A percentile compares a stretch with the other conserved stretches of the same genome.
Evolutionary conservation across 2,797 vertebrate species (phyloP).

Genomic region (Neostethus bicornis): DNA sequence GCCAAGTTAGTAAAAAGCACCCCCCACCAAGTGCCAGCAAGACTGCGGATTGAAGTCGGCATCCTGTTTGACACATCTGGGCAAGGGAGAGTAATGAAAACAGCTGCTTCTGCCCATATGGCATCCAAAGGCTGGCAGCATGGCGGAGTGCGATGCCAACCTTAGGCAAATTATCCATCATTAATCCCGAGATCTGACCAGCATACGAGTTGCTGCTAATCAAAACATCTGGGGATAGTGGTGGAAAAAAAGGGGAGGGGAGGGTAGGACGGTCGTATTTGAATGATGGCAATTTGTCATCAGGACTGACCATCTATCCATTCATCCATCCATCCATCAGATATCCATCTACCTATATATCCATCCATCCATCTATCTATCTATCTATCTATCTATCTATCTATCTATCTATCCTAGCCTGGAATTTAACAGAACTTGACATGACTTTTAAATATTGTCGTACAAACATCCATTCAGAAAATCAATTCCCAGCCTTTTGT

Average conservation of each 20-base stretch:
- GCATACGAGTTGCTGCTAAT: conserved; percentile 94
- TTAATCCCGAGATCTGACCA: conserved; percentile 99
- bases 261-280: conserved; percentile 58
- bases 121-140: conserved; percentile 93
- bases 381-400: conserved; percentile 4
- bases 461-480: conserved; percentile 86
- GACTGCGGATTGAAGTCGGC: conserved; percentile 87
- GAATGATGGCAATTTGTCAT: conserved; percentile 73
- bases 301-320: conserved; percentile 36
- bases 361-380: conserved; percentile 21
- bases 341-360: conserved; percentile 18
- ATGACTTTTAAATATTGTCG: conserved; percentile 89
- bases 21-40: conserved; percentile 91
- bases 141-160: conserved; percentile 88
- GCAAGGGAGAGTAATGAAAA: conserved; percentile 99
- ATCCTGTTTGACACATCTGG: conserved; percentile 99
- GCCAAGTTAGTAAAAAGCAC: conserved; percentile 91
- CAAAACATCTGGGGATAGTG: conserved; percentile 91
- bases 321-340: conserved; percentile 10
- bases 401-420: conserved; percentile 12
- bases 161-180: conserved; percentile 99
- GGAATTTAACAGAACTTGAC: conserved; percentile 69
- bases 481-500: conserved; percentile 92
- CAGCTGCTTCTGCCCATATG: conserved; percentile 99
- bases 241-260: conserved; percentile 62